Conservation (phyloP, 2,888 invertebrate species). For the Zygogramma bicolorata region DNA sequence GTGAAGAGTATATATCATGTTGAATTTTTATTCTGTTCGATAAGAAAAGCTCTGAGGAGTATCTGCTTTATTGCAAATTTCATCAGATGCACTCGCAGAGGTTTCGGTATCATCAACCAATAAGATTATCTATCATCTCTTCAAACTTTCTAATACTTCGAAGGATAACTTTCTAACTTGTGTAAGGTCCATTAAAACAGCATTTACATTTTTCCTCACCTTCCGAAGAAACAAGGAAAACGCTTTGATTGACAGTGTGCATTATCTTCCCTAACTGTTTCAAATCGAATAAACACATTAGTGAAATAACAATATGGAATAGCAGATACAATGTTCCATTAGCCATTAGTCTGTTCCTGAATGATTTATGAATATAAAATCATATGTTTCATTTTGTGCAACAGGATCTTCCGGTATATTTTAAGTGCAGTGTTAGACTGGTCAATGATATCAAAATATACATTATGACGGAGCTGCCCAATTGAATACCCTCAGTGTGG, state of each 20-base stretch:
- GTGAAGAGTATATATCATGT: too few species aligned
- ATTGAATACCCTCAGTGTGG: too few species aligned
- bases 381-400: neutral
- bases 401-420: neutral
- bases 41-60: too few species aligned
- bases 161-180: neutral
- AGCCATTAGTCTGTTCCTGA: neutral
- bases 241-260: constrained; percentile 6
- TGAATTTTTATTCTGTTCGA: too few species aligned
- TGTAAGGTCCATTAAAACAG: neutral
- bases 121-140: neutral
- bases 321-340: neutral
- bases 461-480: too few species aligned
- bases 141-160: neutral
- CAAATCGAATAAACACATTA: constrained; percentile 1
- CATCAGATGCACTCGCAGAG: too few species aligned
- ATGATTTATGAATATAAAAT: constrained; percentile 11
- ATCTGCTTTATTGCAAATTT: too few species aligned
- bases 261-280: neutral
- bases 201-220: neutral
- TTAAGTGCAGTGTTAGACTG: neutral
- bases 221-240: neutral
- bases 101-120: neutral
- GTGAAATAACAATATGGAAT: neutral
- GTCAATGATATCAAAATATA: neutral